Evolutionary conservation across 2,113 vertebrate genomes (phyloP).

Genomic region (Leucosticte australis): DNA sequence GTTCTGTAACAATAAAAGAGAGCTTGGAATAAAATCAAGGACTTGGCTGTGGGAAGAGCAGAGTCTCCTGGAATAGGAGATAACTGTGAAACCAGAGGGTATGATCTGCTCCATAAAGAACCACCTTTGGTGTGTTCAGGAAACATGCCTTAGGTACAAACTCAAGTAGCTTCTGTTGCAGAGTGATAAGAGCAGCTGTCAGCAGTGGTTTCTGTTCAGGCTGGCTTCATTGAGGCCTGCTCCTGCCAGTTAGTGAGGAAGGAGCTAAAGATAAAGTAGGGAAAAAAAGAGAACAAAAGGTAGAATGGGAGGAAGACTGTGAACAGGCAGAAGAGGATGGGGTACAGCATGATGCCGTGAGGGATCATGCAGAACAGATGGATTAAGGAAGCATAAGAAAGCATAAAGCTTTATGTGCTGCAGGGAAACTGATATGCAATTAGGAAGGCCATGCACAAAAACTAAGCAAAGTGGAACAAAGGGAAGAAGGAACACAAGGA

Average conservation of each 20-base stretch:
- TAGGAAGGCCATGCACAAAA: not conserved
- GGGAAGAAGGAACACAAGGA: not conserved
- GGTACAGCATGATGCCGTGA: rapidly evolving
- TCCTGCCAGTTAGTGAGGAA: not conserved
- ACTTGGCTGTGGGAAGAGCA: not conserved
- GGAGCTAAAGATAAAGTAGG: not conserved
- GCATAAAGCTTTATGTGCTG: not conserved
- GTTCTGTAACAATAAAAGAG: not conserved
- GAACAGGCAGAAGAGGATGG: not conserved
- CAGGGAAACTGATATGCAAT: not conserved
- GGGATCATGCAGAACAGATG: not conserved
- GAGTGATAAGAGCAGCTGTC: not conserved
- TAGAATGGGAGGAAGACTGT: not conserved
- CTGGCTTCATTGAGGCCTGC: not conserved
- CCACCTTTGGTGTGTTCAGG: not conserved
- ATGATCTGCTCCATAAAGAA: not conserved
- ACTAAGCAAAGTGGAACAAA: not conserved
- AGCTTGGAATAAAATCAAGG: not conserved
- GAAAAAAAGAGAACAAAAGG: not conserved
- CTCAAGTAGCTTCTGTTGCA: not conserved
- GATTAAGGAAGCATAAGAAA: not conserved
- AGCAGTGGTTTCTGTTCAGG: not conserved
- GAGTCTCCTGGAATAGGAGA: not conserved
- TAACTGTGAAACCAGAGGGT: not conserved
- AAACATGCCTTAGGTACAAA: not conserved